Percentiles rank a stretch among this genome's conserved stretches.
Conservation (phyloP, 2,797 vertebrate species). For the Benthosema pterotum region DNA sequence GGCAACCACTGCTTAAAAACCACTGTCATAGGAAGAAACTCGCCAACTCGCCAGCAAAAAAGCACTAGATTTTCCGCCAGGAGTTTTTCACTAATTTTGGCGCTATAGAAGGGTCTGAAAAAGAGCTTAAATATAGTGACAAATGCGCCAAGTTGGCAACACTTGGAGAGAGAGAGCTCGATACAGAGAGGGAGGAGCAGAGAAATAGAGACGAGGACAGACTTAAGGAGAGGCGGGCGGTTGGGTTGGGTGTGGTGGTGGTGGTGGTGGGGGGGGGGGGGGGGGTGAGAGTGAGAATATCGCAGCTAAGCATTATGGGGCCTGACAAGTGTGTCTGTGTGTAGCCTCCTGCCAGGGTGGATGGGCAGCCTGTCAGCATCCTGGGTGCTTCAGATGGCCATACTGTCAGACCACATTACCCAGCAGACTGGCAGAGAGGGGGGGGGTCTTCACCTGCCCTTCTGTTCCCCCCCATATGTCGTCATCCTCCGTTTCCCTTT, state of each 20-base stretch:
- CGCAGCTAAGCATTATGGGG: constrained; percentile 44
- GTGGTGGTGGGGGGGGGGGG: not conserved
- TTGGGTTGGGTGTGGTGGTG: not conserved
- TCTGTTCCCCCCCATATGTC: no score
- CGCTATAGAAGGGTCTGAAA: no score
- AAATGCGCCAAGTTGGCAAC: no score
- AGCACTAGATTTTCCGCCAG: no score
- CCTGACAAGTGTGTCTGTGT: constrained; percentile 53
- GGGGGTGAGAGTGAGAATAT: not conserved
- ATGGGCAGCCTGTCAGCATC: constrained; percentile 57
- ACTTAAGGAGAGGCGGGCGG: not conserved
- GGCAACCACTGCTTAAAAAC: no score
- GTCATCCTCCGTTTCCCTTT: no score
- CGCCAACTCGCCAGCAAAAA: no score
- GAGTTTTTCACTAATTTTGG: no score
- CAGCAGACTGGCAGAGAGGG: constrained; percentile 17
- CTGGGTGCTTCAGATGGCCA: constrained; percentile 42
- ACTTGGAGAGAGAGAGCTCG: not conserved
- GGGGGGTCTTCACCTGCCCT: constrained; percentile 23
- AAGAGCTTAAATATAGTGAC: no score
- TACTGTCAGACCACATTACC: constrained; percentile 64
- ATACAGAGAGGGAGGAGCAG: not conserved
- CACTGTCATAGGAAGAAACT: no score
- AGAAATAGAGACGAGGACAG: not conserved
- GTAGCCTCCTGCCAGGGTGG: constrained; percentile 38